These are phyloP conservation scores for Intellagama lesueurii DNA, from an alignment of 2,797 vertebrate species.

Conservation along the genomic window DNA sequence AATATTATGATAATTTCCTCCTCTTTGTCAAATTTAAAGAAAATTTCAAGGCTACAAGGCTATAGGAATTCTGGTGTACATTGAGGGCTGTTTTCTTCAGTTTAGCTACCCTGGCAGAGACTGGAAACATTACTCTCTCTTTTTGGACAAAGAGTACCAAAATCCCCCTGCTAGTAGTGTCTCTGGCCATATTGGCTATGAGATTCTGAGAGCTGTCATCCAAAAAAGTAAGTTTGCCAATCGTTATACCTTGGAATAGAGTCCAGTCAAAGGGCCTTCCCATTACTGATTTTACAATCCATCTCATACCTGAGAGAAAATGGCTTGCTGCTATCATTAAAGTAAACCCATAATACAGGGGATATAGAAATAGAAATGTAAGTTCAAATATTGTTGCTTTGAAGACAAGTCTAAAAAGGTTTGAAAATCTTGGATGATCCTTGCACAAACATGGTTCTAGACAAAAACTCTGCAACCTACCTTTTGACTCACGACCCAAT, in stretches of 20 bases:
- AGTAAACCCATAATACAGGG: background rate
- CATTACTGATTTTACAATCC: constrained; percentile 38
- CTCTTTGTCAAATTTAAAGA: constrained; percentile 5
- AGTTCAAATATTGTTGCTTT: background rate
- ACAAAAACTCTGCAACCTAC: background rate
- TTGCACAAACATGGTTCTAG: background rate
- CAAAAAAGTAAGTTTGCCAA: too few relatives aligned
- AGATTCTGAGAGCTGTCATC: too few relatives aligned
- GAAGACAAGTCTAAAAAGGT: background rate
- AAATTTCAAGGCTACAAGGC: constrained; percentile 30
- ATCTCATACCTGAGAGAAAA: background rate
- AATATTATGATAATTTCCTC: constrained; percentile 20
- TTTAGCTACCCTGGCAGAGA: background rate
- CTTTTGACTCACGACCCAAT: background rate
- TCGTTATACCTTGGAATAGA: background rate
- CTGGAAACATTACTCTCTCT: too few relatives aligned
- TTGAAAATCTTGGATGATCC: background rate
- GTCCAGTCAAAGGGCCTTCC: background rate
- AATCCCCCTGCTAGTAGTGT: too few relatives aligned
- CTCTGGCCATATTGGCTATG: too few relatives aligned
- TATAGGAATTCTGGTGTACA: constrained; percentile 13
- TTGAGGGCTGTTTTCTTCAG: background rate
- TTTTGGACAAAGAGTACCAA: too few relatives aligned
- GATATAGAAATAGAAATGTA: background rate
- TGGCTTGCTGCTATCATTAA: background rate